Evolutionary conservation across 2,888 invertebrate species (phyloP), one percentile per base, ranked within the genome.

Genomic region (Drepanosiphum platanoidis): DNA sequence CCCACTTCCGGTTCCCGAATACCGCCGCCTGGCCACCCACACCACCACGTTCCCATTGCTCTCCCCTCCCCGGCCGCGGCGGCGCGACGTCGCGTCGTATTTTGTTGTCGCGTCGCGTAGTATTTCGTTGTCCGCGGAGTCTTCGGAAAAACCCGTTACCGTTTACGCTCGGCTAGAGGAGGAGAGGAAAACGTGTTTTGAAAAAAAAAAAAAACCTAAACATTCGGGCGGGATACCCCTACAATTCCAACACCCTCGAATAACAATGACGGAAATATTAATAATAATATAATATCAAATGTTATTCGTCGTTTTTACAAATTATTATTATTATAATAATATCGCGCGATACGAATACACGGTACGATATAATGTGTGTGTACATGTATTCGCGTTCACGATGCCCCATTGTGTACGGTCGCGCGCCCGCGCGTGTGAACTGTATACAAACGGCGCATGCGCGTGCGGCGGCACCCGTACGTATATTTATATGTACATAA

Each of bases 1-100:
- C 71, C 86, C 71, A 34, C 72, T 79, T 79, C 86, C 86, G 86
- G 79, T 86, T 78, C n/a, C 71, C 68, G n/a, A 77, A 77, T 74
- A 36, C 39, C 34, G 30, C 75, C 64, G 61, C 58, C 27, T 22
- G n/a, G n/a, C n/a, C 75, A 34, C 83, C 39, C 39, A 64, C 72
- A 22, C 3, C 72, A 22, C 3, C 39, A 30, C 70, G 27, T 32
- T 46, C 46, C 75, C 79, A 68, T 83, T 78, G 64, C 58, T 46
- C 83, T 71, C 70, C 64, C 72, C 32, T 36, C 58, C 27, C 61
- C 80, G n/a, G 58, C 61, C 30, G 64, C 52, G 34, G 68, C 83
- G 39, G 68, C 70, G 80, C 66, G n/a, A n/a, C n/a, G n/a, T n/a
- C n/a, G n/a, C n/a, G n/a, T n/a, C n/a, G n/a, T n/a, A n/a, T n/a